A percentile compares a stretch with the other conserved stretches of the same genome.
phyloP scores from a whole-genome alignment of 2,797 vertebrate genomes.

The Lindbergichthys nudifrons region DNA sequence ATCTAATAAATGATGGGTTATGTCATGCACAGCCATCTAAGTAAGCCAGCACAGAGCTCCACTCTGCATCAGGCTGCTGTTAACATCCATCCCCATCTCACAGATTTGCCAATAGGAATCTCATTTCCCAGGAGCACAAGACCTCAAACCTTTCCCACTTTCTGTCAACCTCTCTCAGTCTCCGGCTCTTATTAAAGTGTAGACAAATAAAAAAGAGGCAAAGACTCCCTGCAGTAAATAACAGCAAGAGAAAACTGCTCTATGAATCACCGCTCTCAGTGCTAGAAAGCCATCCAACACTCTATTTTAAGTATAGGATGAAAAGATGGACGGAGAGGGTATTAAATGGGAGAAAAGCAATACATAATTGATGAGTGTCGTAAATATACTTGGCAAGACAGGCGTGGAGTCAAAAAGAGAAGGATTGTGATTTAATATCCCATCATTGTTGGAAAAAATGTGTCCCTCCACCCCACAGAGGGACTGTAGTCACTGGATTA shows the following conservation, averaged over 20 bases:
- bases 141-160: slow-evolving; percentile 26
- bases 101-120: slow-evolving; percentile 9
- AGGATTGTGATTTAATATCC: slow-evolving; percentile 40
- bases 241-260: slow-evolving; percentile 38
- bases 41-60: slow-evolving; percentile 7
- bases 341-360: slow-evolving; percentile 38
- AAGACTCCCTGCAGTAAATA: slow-evolving; percentile 52
- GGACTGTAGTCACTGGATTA: slow-evolving; percentile 10
- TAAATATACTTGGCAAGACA: slow-evolving; percentile 57
- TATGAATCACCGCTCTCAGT: slow-evolving; percentile 55
- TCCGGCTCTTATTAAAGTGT: slow-evolving; percentile 28
- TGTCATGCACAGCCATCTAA: neutral
- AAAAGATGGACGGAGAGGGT: slow-evolving; percentile 48
- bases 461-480: slow-evolving; percentile 1
- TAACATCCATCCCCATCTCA: slow-evolving; percentile 31
- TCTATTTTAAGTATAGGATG: slow-evolving; percentile 45
- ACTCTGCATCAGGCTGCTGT: slow-evolving; percentile 22
- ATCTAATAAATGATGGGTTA: slow-evolving; percentile 8
- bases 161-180: slow-evolving; percentile 27
- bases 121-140: slow-evolving; percentile 47
- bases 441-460: slow-evolving; percentile 8
- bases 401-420: slow-evolving; percentile 5
- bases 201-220: slow-evolving; percentile 28
- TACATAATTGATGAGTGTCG: slow-evolving; percentile 72
- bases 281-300: slow-evolving; percentile 27